Conservation (phyloP, 2,113 vertebrate species). For the Nettapus auritus region DNA sequence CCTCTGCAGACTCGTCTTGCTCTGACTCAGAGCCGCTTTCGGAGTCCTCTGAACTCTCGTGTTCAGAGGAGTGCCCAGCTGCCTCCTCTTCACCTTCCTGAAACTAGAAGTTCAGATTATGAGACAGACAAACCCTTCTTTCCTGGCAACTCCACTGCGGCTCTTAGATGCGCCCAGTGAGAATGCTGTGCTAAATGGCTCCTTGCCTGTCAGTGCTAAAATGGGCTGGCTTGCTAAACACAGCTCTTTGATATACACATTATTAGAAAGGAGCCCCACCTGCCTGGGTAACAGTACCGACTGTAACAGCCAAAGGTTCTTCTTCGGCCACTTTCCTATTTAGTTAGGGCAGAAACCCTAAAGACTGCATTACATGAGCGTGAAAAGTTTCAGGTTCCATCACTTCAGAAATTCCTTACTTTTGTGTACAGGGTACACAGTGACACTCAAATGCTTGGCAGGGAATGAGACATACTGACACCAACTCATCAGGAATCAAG, state of each 20-base stretch:
- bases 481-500: not conserved
- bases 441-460: not conserved
- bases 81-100: conserved; percentile 72
- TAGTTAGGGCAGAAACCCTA: not conserved
- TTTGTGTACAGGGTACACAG: not conserved
- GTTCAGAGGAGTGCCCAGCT: conserved; percentile 71
- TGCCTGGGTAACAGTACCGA: not conserved
- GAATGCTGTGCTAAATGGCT: not conserved
- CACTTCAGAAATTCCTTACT: not conserved
- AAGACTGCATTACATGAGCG: not conserved
- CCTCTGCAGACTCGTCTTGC: conserved; percentile 76
- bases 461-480: not conserved
- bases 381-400: not conserved
- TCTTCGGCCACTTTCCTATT: not conserved
- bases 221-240: not conserved
- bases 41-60: conserved; percentile 79
- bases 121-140: not conserved
- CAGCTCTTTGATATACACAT: not conserved
- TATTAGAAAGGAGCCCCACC: not conserved
- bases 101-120: conserved; percentile 65
- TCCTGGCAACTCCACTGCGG: not conserved
- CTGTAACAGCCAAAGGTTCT: not conserved
- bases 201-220: not conserved
- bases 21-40: conserved; percentile 77
- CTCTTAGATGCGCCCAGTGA: not conserved